Evolutionary conservation across 2,113 vertebrate genomes (phyloP).

Genomic region (Crotalus helleri): DNA sequence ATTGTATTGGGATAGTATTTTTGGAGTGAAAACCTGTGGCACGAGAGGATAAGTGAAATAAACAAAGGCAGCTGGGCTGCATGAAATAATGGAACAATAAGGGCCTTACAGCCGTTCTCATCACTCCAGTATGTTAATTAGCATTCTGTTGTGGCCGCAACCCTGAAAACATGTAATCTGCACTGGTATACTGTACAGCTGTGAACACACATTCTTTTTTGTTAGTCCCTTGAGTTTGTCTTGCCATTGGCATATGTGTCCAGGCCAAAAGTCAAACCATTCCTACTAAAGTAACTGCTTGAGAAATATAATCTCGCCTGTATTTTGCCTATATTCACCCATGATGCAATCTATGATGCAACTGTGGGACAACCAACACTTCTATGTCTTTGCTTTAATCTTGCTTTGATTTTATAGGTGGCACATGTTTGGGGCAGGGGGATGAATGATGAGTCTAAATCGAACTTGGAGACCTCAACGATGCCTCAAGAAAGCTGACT

Average conservation of each 20-base stretch:
- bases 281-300: constrained; percentile 66
- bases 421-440: background rate
- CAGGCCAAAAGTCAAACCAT: constrained; percentile 80
- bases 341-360: constrained; percentile 57
- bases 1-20: constrained; percentile 81
- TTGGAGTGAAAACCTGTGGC: constrained; percentile 83
- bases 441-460: too few species aligned
- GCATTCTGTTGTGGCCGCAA: constrained; percentile 83
- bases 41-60: constrained; percentile 82
- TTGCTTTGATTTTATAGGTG: constrained; percentile 24
- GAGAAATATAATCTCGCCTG: constrained; percentile 65
- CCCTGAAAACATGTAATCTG: constrained; percentile 86
- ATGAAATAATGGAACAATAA: constrained; percentile 86
- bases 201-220: constrained; percentile 82
- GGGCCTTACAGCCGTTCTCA: constrained; percentile 79
- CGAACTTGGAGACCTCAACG: background rate
- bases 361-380: constrained; percentile 56
- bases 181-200: constrained; percentile 85
- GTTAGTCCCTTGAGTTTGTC: constrained; percentile 79
- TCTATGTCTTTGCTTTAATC: constrained; percentile 19
- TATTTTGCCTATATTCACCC: constrained; percentile 13
- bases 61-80: constrained; percentile 85
- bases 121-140: constrained; percentile 85
- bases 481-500: too few species aligned
- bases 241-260: constrained; percentile 79